These are phyloP conservation scores for Seira ritae DNA, from an alignment of 2,888 invertebrate genomes.

Conservation along the genomic window DNA sequence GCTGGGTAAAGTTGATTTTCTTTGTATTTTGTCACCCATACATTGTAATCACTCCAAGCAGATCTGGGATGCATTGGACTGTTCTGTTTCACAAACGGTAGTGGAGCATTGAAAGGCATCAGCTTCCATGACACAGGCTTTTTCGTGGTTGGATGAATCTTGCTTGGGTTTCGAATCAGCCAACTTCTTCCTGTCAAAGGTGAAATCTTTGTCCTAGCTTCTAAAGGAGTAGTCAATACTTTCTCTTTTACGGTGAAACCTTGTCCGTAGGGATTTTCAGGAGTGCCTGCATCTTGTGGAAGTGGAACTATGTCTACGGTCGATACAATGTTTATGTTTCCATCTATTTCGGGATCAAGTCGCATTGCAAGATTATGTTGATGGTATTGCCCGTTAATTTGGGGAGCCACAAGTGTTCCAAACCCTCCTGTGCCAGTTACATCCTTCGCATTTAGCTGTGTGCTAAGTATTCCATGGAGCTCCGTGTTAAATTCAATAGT, in stretches of 20 bases:
- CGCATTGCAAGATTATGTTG: constrained; percentile 42
- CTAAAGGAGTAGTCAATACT: constrained; percentile 12
- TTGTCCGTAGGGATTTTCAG: constrained; percentile 56
- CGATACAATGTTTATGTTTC: constrained; percentile 44
- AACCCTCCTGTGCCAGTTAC: constrained; percentile 21
- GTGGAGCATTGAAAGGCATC: constrained; percentile 33
- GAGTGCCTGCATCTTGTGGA: constrained; percentile 25
- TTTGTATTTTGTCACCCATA: constrained; percentile 63
- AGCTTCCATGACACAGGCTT: constrained; percentile 62
- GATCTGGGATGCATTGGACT: constrained; percentile 44
- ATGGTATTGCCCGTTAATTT: constrained; percentile 48
- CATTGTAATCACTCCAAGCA: constrained; percentile 53
- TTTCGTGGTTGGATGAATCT: constrained; percentile 35
- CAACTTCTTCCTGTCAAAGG: constrained; percentile 43
- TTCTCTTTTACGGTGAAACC: constrained; percentile 46
- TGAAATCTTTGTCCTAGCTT: constrained; percentile 47
- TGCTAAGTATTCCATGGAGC: constrained; percentile 28
- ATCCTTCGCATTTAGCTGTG: constrained; percentile 28
- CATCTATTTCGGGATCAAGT: constrained; percentile 52
- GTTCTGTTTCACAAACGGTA: constrained; percentile 29
- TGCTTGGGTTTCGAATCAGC: constrained; percentile 41
- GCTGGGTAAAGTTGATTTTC: constrained; percentile 61
- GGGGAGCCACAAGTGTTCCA: constrained; percentile 29
- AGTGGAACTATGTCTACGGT: constrained; percentile 41
- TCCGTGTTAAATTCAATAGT: constrained; percentile 25